Evolutionary conservation across 2,113 vertebrate genomes (phyloP).

Genomic region (Hiodon alosoides): DNA sequence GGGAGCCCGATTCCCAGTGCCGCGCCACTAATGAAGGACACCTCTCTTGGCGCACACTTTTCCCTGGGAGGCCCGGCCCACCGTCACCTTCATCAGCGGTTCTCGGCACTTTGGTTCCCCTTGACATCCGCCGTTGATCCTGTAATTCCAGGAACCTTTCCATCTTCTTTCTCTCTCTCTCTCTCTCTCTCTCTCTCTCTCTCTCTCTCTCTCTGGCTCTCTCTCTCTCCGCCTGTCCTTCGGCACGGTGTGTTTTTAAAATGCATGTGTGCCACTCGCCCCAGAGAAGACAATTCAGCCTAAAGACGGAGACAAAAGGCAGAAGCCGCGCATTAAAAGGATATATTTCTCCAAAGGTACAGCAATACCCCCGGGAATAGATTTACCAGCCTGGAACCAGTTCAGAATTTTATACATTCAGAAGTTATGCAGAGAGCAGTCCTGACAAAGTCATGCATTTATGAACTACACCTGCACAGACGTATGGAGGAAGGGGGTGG

Average conservation of each 20-base stretch:
- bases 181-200: slow-evolving; percentile 23
- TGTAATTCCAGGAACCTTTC: slow-evolving; percentile 52
- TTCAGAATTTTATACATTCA: slow-evolving; percentile 67
- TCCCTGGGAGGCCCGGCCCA: background rate
- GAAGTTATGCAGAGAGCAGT: slow-evolving; percentile 65
- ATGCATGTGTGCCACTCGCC: slow-evolving; percentile 58
- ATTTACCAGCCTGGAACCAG: slow-evolving; percentile 63
- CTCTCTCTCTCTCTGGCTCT: slow-evolving; percentile 1
- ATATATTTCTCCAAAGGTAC: slow-evolving; percentile 54
- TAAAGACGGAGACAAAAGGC: slow-evolving; percentile 30
- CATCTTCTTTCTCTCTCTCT: slow-evolving; percentile 16
- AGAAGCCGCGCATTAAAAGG: slow-evolving; percentile 45
- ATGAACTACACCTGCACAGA: slow-evolving; percentile 41
- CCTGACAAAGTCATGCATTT: slow-evolving; percentile 64
- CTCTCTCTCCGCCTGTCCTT: slow-evolving; percentile 24
- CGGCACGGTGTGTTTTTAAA: slow-evolving; percentile 56
- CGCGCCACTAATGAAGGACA: slow-evolving; percentile 44
- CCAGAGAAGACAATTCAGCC: slow-evolving; percentile 50
- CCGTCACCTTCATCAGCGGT: slow-evolving; percentile 28
- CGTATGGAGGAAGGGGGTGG: slow-evolving; percentile 16
- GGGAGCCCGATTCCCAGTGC: background rate
- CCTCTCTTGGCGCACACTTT: slow-evolving; percentile 17
- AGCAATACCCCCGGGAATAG: slow-evolving; percentile 59
- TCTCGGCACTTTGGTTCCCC: slow-evolving; percentile 48
- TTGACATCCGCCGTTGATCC: slow-evolving; percentile 58